Evolutionary conservation across 2,797 vertebrate species (phyloP), one percentile per base, ranked within the genome.

Genomic region (Onychomys arenicola): DNA sequence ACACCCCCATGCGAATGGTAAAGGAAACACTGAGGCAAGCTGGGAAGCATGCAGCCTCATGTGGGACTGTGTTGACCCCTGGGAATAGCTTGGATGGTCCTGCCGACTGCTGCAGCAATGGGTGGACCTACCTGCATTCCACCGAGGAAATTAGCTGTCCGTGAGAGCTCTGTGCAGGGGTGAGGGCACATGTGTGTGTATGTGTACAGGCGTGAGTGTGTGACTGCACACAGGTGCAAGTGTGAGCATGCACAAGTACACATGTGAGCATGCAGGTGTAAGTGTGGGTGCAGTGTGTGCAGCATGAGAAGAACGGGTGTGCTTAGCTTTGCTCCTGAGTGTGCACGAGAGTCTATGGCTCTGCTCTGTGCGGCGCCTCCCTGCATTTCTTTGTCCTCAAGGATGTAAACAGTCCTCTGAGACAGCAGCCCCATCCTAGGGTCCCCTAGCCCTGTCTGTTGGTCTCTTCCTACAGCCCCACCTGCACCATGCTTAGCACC

Each of bases 231-330:
- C 17, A 2, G 23, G 32, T 32, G 0, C 0, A n/a, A 4, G 37
- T 3, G 7, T 21, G 65, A 55, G 78, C 1, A 1, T 3, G 7
- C 5, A 2, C 5, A 1, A 0, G 55, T 9, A 19, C 25, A 37
- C 2, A 1, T 16, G 10, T 4, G 11, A 80, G 61, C 11, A 2
- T 32, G 6, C 27, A 32, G 23, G 25, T 52, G 8, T 34, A 83
- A 0, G 1, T 0, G 1, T 21, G 25, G 13, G 19, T 61, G 2
- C n/a, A 75, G 61, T 1, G 2, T 29, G 29, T 25, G 17, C 13
- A n/a, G 55, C 0, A 0, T 5, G 13, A 32, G 59, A 4, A 55
- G 37, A 34, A 40, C 46, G 19, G 37, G 40, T 49, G 40, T 49
- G 32, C 73, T 17, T 21, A 76, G 40, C 40, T 63, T 76, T 77